Base-by-base conservation (phyloP, 1,140 invertebrate species). In the Tetraneura akinire region DNA sequence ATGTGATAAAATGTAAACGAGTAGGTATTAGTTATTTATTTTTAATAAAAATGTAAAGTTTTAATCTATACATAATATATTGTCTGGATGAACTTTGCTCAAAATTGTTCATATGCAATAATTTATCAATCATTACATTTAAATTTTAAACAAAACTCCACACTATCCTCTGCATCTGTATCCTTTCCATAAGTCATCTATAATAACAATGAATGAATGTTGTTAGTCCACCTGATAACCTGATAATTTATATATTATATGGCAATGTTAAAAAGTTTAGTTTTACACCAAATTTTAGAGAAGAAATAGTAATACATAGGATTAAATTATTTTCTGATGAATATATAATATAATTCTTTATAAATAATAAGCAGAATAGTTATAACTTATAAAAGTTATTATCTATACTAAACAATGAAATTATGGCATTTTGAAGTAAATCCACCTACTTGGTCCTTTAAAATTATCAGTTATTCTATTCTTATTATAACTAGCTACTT, bases 351-450 rank as follows among this genome's bases (percentile, higher is more conserved):
- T 73, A 82, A 26, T 81, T 83, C 18, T 81, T 84, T n/a, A 80
- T 82, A n/a, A 82, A 83, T 29, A 84, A 83, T 29, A 84, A 84
- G 53, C 80, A 83, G 6, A 84, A 84, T 62, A 82, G 81, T 68
- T 84, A 84, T 80, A 74, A 84, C 21, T 81, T 83, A 0, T 80
- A 80, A 1, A 78, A 84, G 14, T 82, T 82, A 1, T 60, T 84
- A 3, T 82, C 81, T 32, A 82, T 84, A 80, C 81, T 84, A 13
- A 84, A 83, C 37, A 82, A 84, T 71, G 81, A 84, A 53, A 71
- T 83, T 66, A 32, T 26, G 83, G 83, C 16, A 55, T 83, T 3
- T 83, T 84, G 18, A 80, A 76, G 5, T 82, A 0, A 74, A 62
- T 66, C 83, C 83, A 47, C 83, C 83, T 1, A 16, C 26, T n/a